Conservation (phyloP, 2,113 vertebrate species). For the Phalacrocorax aristotelis region DNA sequence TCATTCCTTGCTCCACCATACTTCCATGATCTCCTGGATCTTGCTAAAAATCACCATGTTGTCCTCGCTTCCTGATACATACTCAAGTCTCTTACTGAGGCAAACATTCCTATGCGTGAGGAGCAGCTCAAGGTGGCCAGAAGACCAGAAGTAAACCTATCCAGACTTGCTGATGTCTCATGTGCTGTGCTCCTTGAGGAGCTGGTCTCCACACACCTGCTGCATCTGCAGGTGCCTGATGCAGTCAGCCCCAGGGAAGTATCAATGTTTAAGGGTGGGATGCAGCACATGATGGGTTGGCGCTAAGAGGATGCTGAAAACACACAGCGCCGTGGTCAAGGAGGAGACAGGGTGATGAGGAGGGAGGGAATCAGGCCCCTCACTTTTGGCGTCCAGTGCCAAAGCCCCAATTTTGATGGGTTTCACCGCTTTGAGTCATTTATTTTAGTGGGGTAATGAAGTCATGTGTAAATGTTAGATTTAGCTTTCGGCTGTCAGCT, state of each 20-base stretch:
- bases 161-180: background rate
- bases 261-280: background rate
- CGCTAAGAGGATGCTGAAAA: background rate
- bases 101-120: background rate
- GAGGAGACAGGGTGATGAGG: background rate
- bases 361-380: background rate
- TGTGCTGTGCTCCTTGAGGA: background rate
- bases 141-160: background rate
- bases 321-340: background rate
- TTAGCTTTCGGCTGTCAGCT: conserved; percentile 57
- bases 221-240: background rate
- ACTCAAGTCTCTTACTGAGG: background rate
- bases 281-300: background rate
- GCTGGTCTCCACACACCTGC: background rate
- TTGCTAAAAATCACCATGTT: background rate
- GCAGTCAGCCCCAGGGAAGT: background rate
- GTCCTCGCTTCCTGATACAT: background rate
- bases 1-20: background rate
- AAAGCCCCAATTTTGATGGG: background rate
- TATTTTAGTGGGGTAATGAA: conserved; percentile 49
- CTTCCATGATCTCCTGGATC: background rate
- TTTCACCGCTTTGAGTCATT: background rate
- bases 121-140: background rate
- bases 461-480: conserved; percentile 51
- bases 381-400: background rate